Evolutionary conservation across 2,113 vertebrate genomes (phyloP).

Genomic region (Steatornis caripensis): DNA sequence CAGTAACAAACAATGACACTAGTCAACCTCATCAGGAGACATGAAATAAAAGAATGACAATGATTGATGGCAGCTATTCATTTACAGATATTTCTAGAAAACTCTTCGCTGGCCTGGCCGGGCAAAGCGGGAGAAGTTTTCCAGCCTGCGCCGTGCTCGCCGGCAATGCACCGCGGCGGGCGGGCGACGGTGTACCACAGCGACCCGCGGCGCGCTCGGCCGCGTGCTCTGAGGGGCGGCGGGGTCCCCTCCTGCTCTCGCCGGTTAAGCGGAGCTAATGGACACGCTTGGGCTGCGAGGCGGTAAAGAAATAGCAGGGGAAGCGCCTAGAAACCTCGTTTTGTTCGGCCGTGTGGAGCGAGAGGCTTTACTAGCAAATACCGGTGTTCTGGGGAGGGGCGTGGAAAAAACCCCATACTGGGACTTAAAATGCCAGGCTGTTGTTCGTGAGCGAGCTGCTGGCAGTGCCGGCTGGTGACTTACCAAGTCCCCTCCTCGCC

Average conservation of each 20-base stretch:
- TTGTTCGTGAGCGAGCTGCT: neutral
- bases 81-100: constrained; percentile 85
- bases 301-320: neutral
- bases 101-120: constrained; percentile 63
- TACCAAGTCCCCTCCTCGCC: neutral
- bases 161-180: fast-evolving
- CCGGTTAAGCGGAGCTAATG: neutral
- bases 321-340: neutral
- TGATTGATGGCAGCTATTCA: constrained; percentile 96
- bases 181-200: too few species aligned
- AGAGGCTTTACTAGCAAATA: neutral
- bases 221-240: neutral
- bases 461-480: neutral
- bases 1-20: constrained; percentile 96
- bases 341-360: neutral
- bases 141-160: neutral
- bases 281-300: neutral
- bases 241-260: neutral
- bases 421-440: neutral
- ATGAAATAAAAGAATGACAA: constrained; percentile 89
- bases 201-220: fast-evolving
- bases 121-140: constrained; percentile 56
- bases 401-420: too few species aligned
- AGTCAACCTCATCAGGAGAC: constrained; percentile 88
- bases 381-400: neutral